These are phyloP conservation scores for Mylabris sibirica DNA, from an alignment of 2,888 invertebrate species.

Conservation along the genomic window DNA sequence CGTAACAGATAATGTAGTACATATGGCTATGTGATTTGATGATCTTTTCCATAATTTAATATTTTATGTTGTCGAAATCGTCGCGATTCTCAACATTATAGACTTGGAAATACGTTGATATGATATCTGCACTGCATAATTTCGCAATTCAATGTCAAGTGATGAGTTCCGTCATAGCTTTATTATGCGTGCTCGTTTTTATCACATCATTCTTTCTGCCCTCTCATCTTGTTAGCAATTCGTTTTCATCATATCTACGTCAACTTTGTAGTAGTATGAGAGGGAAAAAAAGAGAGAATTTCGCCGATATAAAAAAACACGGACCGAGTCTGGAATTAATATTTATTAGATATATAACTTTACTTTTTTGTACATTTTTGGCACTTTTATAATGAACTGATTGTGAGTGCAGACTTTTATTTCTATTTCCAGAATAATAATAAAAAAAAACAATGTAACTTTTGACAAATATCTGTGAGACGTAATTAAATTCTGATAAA, in stretches of 20 bases:
- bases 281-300: background rate
- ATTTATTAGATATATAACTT: no score
- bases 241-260: conserved; percentile 27
- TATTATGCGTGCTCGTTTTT: conserved; percentile 44
- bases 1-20: conserved; percentile 30
- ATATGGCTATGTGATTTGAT: conserved; percentile 36
- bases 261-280: background rate
- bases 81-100: conserved; percentile 36
- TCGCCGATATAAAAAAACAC: background rate
- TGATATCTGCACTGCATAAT: conserved; percentile 41
- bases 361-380: background rate
- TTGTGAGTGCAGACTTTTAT: no score
- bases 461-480: background rate
- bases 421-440: no score
- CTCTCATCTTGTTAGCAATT: conserved; percentile 36
- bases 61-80: conserved; percentile 38
- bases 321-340: background rate
- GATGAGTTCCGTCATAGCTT: conserved; percentile 44
- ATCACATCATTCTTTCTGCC: conserved; percentile 41
- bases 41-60: conserved; percentile 38
- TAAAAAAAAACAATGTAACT: no score
- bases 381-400: background rate
- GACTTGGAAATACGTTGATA: conserved; percentile 37
- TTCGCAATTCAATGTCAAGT: conserved; percentile 41
- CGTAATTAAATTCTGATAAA: conserved; percentile 11